Evolutionary conservation across 2,797 vertebrate species (phyloP), one percentile per base, ranked within the genome.

Genomic region (Poliocrania exsul): DNA sequence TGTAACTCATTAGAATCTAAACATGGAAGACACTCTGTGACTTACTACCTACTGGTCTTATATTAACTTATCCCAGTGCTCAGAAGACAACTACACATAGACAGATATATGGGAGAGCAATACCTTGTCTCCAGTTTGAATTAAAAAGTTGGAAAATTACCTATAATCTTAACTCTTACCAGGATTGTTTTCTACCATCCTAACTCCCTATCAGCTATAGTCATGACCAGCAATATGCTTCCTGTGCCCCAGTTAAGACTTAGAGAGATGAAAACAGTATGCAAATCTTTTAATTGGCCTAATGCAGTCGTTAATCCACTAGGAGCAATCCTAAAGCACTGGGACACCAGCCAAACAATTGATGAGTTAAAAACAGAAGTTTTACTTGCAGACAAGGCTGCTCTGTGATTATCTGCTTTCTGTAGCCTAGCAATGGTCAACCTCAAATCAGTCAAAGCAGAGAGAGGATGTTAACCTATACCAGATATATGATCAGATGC

Each of bases 261-360:
- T 62, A 72, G 6, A 71, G 53, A 92, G 81, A 91, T 80, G 60
- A 87, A 87, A 92, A 82, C 71, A 78, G 75, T 46, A 89, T 61
- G n/a, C 24, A 91, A 90, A 94, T 83, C 92, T 91, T 81, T 91
- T 95, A 94, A 96, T 69, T 90, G 72, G 77, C 82, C 87, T 88
- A 94, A 71, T 33, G 54, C 88, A 83, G 67, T 37, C n/a, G 28
- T 75, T 94, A 96, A 93, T 91, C 89, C 92, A 92, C 46, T 74
- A 35, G 5, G 15, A 91, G 74, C 49, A 67, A 25, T 71, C n/a
- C 60, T 82, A 50, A 78, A 74, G 81, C 81, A 73, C 47, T 61
- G 33, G 38, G 26, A 74, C 50, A 83, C 12, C 37, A 75, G 61
- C 67, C 31, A 87, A 96, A 85, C 42, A 80, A 80, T 2, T 58